A percentile compares a stretch with the other conserved stretches of the same genome.
Evolutionary conservation across 2,113 vertebrate species (phyloP).

Genomic region (Dicrurus megarhynchus): DNA sequence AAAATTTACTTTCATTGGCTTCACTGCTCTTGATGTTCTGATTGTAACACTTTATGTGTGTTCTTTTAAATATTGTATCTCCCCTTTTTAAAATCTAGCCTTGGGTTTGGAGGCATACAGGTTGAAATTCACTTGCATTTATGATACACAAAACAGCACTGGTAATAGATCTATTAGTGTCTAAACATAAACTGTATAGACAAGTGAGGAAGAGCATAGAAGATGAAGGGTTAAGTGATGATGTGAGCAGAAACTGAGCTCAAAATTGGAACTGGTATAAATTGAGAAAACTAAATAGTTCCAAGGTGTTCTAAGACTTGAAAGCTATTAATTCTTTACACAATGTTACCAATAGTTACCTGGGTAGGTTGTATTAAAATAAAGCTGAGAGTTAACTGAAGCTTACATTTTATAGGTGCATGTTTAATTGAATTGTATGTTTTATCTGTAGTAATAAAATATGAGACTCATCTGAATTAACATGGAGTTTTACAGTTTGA

Average conservation of each 20-base stretch:
- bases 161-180: neutral
- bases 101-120: neutral
- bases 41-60: neutral
- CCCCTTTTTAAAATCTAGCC: neutral
- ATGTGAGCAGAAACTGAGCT: neutral
- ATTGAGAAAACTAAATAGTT: neutral
- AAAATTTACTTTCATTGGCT: neutral
- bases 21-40: neutral
- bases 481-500: constrained; percentile 4
- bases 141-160: neutral
- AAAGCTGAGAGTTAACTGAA: constrained; percentile 25
- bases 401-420: constrained; percentile 3
- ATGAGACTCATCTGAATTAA: neutral
- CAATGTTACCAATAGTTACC: constrained; percentile 11
- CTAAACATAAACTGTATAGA: neutral
- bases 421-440: constrained; percentile 23
- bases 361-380: constrained; percentile 14
- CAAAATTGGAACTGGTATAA: neutral
- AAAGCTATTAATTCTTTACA: constrained; percentile 15
- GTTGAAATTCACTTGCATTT: neutral
- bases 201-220: neutral
- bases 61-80: neutral
- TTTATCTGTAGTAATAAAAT: constrained; percentile 45
- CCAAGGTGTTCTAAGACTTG: neutral
- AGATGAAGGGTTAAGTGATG: neutral